phyloP scores from a whole-genome alignment of 1,140 invertebrate species.

The Drosophila leontia region DNA sequence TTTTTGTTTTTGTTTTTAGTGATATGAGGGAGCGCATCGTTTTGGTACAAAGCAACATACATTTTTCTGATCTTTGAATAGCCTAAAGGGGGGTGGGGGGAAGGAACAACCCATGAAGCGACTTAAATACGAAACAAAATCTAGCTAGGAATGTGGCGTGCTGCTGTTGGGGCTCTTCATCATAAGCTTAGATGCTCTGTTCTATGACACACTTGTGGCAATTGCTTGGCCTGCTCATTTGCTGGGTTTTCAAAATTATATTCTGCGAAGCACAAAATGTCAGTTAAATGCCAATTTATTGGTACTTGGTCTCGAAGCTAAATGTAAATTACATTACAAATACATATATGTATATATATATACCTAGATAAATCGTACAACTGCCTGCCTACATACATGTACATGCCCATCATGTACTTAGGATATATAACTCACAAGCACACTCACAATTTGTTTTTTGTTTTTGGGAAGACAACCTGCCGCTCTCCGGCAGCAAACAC shows the following conservation, averaged over 20 bases:
- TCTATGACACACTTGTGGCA: constrained; percentile 62
- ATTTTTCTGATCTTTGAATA: constrained; percentile 28
- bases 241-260: constrained; percentile 44
- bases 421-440: constrained; percentile 41
- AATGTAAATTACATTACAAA: constrained; percentile 64
- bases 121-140: constrained; percentile 24
- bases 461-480: constrained; percentile 54
- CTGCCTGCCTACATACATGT: constrained; percentile 39
- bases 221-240: constrained; percentile 36
- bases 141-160: constrained; percentile 49
- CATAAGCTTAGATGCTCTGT: constrained; percentile 25
- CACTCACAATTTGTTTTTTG: constrained; percentile 15
- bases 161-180: constrained; percentile 9
- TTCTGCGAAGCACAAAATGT: constrained; percentile 74
- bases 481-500: constrained; percentile 30
- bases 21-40: constrained; percentile 66
- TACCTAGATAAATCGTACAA: constrained; percentile 39
- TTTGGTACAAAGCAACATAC: constrained; percentile 69
- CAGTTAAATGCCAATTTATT: constrained; percentile 82
- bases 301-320: constrained; percentile 78
- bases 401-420: constrained; percentile 39
- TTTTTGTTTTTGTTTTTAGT: constrained; percentile 50
- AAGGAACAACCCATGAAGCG: constrained; percentile 43
- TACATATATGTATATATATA: constrained; percentile 17
- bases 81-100: constrained; percentile 9